Conservation (phyloP, 2,888 invertebrate species). For the Galerucella calmariensis region DNA sequence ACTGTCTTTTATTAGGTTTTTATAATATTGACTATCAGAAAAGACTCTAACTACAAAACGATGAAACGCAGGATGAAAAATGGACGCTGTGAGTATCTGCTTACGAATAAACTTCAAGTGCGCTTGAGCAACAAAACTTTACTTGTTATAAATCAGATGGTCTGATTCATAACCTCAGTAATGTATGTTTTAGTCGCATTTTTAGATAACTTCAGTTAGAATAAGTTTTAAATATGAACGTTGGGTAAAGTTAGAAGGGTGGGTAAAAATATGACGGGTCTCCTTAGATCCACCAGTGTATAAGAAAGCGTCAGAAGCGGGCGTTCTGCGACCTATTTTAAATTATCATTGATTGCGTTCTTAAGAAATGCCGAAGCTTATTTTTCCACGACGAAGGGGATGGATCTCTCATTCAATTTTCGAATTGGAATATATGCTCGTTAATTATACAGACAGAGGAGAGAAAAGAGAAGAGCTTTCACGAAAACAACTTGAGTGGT, state of each 20-base stretch:
- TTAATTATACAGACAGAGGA: conserved; percentile 42
- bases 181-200: too few relatives aligned
- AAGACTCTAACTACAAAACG: too few relatives aligned
- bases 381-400: conserved; percentile 40
- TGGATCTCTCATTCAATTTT: conserved; percentile 42
- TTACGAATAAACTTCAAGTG: too few relatives aligned
- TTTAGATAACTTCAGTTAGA: too few relatives aligned
- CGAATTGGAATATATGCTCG: conserved; percentile 41
- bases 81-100: too few relatives aligned
- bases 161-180: too few relatives aligned
- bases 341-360: conserved; percentile 52
- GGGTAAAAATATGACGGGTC: background rate
- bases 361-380: conserved; percentile 45
- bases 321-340: conserved; percentile 48
- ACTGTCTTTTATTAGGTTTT: too few relatives aligned
- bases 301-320: conserved; percentile 6
- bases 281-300: conserved; percentile 1
- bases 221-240: too few relatives aligned
- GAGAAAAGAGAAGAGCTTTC: conserved; percentile 20
- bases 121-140: too few relatives aligned
- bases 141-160: background rate
- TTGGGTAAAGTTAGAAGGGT: too few relatives aligned
- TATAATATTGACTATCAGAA: too few relatives aligned
- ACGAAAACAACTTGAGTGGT: conserved; percentile 27
- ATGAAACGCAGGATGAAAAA: too few relatives aligned